Evolutionary conservation across 2,797 vertebrate genomes (phyloP), one percentile per base, ranked within the genome.

Genomic region (Tolypeutes matacus): DNA sequence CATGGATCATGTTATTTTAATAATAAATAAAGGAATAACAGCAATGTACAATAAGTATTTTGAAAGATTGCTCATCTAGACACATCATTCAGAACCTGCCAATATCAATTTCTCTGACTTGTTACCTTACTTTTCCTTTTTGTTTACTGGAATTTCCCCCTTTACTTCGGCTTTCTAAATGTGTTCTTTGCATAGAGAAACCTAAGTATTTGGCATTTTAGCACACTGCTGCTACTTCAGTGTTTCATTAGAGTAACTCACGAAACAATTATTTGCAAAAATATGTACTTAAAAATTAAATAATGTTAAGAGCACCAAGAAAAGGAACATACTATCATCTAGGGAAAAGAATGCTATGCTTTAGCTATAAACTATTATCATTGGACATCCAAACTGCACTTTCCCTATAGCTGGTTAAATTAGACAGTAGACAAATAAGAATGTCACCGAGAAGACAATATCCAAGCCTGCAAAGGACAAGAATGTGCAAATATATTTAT

Each of bases 1-100:
- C 99, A 99, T 99, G 99, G 99, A 99, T 99, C 99, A 99, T 99
- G 99, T 99, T 99, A 99, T 99, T 99, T 99, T 99, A 99, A 99
- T 99, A 99, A 99, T 99, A 99, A 99, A 99, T 99, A 98, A 98
- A 98, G 98, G 98, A 98, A 98, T 92, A 70, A 98, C 95, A 98
- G 98, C 89, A 92, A 97, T 97, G 97, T 98, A 98, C 98, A 98
- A 98, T 97, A 98, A 98, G 96, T 97, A 98, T 98, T 98, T 98
- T 98, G 98, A 99, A 98, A 98, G 98, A 99, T 98, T 98, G 98
- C 98, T 98, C 98, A 98, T 97, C 98, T 97, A 97, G 94, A 96
- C 98, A 98, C 98, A 98, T 98, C 98, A 98, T 98, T 99, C 98
- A 98, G 98, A 98, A 98, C 95, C 98, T 99, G 99, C 98, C 98